Percentiles rank a stretch among this genome's conserved stretches.
Conservation (phyloP, 2,113 vertebrate genomes). For the Barbus barbus region DNA sequence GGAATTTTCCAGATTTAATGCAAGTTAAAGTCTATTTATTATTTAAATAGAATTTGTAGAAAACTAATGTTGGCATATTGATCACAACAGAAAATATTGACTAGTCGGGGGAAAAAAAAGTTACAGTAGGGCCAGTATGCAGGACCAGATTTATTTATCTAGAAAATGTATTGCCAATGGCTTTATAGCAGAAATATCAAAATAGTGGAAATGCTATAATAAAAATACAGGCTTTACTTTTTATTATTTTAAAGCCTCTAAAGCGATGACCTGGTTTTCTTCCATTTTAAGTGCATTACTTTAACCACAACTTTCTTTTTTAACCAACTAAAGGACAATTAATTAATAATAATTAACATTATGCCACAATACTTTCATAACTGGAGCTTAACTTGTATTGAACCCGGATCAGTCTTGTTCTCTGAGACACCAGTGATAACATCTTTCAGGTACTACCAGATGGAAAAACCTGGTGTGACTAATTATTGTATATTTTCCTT, state of each 20-base stretch:
- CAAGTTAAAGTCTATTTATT: not conserved
- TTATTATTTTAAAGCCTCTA: not conserved
- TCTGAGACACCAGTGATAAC: conserved; percentile 80
- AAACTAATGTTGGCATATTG: not conserved
- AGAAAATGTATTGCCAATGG: too few relatives aligned
- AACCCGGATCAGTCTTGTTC: conserved; percentile 44
- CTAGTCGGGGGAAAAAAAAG: not conserved
- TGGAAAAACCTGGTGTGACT: conserved; percentile 91
- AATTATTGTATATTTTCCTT: conserved; percentile 91
- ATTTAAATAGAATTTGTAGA: too few relatives aligned
- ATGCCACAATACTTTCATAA: not conserved
- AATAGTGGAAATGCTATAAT: not conserved
- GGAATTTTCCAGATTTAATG: not conserved
- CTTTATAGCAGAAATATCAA: too few relatives aligned
- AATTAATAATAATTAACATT: not conserved
- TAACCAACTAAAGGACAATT: not conserved
- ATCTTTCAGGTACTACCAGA: conserved; percentile 82
- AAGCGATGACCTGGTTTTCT: not conserved
- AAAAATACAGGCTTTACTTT: not conserved
- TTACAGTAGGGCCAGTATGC: too few relatives aligned
- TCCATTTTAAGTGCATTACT: not conserved
- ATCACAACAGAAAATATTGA: not conserved
- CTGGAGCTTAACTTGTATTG: conserved; percentile 2
- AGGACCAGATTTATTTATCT: too few relatives aligned
- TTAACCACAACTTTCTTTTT: not conserved